phyloP scores from a whole-genome alignment of 2,888 invertebrate species.

The Caenorhabditis parvicauda region DNA sequence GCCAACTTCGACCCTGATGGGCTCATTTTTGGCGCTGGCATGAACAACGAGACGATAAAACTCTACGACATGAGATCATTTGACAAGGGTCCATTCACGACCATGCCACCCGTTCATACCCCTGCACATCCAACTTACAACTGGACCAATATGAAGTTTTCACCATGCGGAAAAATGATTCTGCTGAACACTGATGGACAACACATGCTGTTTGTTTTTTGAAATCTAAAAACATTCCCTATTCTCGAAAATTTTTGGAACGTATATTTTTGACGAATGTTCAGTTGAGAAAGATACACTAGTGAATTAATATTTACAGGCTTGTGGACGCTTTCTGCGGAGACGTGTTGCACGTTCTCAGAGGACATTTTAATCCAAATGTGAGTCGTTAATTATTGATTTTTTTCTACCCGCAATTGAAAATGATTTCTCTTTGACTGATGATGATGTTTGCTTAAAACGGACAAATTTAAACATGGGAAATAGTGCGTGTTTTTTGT shows the following conservation, averaged over 20 bases:
- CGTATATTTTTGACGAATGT: too few species aligned
- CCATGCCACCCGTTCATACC: conserved; percentile 76
- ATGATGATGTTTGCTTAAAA: too few species aligned
- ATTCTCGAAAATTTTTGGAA: too few species aligned
- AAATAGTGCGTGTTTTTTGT: too few species aligned
- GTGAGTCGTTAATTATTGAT: conserved; percentile 10
- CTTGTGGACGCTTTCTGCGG: conserved; percentile 42
- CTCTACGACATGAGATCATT: conserved; percentile 94
- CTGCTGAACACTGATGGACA: conserved; percentile 88
- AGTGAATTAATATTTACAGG: conserved; percentile 5
- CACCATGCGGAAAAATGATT: conserved; percentile 75
- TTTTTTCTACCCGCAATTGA: too few species aligned
- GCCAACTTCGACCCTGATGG: conserved; percentile 99
- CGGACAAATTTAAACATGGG: too few species aligned
- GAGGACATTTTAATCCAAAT: conserved; percentile 40
- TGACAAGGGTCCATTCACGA: conserved; percentile 93
- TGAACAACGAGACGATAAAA: conserved; percentile 90
- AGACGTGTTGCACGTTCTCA: conserved; percentile 24
- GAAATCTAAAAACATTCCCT: too few species aligned
- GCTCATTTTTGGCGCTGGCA: conserved; percentile 72
- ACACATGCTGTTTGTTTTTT: conserved; percentile 56
- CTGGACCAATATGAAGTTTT: conserved; percentile 39
- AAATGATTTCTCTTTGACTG: too few species aligned
- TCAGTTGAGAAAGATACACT: too few species aligned
- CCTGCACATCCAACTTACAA: too few species aligned